phyloP scores from a whole-genome alignment of 2,113 vertebrate species.

The Pandion haliaetus region DNA sequence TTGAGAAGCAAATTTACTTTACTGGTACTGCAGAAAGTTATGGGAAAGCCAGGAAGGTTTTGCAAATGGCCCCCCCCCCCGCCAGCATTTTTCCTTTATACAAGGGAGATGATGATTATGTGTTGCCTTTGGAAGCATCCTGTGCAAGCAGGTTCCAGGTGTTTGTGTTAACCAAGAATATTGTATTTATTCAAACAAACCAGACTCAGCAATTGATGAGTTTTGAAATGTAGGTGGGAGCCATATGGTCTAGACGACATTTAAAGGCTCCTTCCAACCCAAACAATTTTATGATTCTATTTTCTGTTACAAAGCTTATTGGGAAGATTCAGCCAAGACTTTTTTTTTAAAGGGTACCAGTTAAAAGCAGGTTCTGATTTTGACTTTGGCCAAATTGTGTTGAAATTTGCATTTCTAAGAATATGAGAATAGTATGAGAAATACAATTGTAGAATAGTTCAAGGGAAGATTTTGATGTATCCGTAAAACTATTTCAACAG shows the following conservation, averaged over 20 bases:
- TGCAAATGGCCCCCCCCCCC: neutral
- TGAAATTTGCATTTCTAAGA: slow-evolving; percentile 35
- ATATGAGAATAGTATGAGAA: neutral
- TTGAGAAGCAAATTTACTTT: neutral
- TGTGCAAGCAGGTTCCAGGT: neutral
- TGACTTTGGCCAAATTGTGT: neutral
- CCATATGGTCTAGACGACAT: neutral
- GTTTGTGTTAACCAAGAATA: slow-evolving; percentile 2
- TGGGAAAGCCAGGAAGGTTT: slow-evolving; percentile 35
- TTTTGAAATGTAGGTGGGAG: slow-evolving; percentile 46
- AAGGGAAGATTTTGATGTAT: slow-evolving; percentile 1
- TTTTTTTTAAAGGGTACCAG: neutral
- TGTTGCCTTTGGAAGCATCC: neutral
- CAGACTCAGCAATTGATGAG: neutral
- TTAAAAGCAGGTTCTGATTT: slow-evolving; percentile 12
- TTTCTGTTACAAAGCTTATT: neutral
- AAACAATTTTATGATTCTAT: neutral
- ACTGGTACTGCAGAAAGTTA: neutral
- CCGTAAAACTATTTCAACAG: neutral
- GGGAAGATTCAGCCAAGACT: neutral
- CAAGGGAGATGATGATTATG: neutral
- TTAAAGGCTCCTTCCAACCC: neutral
- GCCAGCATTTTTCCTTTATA: neutral
- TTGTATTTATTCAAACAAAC: neutral
- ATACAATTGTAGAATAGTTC: neutral